Conservation (phyloP, 1,140 invertebrate species). For the Euura saliciscinereae region DNA sequence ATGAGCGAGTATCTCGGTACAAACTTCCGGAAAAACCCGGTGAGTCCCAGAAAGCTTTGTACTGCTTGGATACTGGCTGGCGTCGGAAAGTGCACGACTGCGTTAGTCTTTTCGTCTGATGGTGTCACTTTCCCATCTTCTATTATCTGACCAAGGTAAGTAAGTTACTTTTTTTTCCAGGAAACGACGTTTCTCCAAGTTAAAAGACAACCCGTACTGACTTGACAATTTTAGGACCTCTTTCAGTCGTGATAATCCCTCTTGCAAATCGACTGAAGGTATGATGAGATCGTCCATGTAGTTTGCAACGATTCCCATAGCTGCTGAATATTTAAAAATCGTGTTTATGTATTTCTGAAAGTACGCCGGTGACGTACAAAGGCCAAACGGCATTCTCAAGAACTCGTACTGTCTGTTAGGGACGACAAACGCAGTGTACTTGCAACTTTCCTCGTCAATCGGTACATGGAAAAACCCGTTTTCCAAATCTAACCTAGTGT, state of each 20-base stretch:
- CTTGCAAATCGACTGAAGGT: constrained; percentile 23
- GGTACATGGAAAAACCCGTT: constrained; percentile 36
- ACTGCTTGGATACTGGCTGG: constrained; percentile 38
- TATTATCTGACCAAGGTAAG: constrained; percentile 32
- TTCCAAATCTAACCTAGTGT: constrained; percentile 35
- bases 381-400: constrained; percentile 44
- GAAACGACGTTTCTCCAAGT: constrained; percentile 26
- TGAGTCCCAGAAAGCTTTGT: constrained; percentile 42
- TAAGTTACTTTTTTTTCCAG: background rate
- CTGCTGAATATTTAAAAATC: constrained; percentile 23
- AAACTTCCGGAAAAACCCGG: constrained; percentile 43
- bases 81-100: constrained; percentile 37
- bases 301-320: constrained; percentile 26
- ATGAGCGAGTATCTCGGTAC: constrained; percentile 34
- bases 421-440: constrained; percentile 30
- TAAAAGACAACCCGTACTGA: constrained; percentile 22
- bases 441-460: constrained; percentile 30
- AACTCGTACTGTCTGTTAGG: constrained; percentile 31
- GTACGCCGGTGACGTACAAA: constrained; percentile 35
- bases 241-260: constrained; percentile 22
- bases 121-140: constrained; percentile 30
- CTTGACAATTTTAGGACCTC: constrained; percentile 27
- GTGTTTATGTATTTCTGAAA: constrained; percentile 22
- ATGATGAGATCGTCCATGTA: constrained; percentile 46
- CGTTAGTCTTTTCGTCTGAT: constrained; percentile 40